Evolutionary conservation across 2,888 invertebrate species (phyloP).

Genomic region (Blastobasis lacticolella): DNA sequence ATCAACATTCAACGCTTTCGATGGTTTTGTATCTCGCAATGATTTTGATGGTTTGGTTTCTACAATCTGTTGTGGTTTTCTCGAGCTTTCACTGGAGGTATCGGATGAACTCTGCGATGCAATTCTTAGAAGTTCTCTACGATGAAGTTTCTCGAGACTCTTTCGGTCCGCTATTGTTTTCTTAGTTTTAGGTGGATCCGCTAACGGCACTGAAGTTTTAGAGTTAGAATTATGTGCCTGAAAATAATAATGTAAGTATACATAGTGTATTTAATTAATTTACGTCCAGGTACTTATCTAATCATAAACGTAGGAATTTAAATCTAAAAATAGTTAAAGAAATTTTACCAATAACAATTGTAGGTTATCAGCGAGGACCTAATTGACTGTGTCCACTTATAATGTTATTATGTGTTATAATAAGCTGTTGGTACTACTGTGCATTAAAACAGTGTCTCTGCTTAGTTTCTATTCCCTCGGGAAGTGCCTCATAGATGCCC

Average conservation of each 20-base stretch:
- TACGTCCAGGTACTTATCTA: neutral
- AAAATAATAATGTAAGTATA: neutral
- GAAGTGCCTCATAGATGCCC: no score
- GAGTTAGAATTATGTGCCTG: conserved; percentile 6
- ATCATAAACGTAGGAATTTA: neutral
- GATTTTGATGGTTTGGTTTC: no score
- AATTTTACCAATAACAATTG: neutral
- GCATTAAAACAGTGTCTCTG: no score
- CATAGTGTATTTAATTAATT: no score
- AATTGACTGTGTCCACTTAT: no score
- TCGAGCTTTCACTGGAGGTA: conserved; percentile 25
- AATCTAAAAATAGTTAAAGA: neutral
- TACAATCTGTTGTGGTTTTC: no score
- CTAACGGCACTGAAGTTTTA: conserved; percentile 13
- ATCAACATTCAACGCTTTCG: no score
- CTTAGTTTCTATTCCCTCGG: no score
- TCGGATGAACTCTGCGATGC: conserved; percentile 51
- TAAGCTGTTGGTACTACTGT: no score
- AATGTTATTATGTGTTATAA: no score
- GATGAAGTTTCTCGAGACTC: conserved; percentile 48
- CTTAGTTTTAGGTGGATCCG: conserved; percentile 18
- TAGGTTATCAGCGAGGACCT: no score
- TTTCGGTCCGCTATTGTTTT: conserved; percentile 31
- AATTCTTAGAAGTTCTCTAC: conserved; percentile 52
- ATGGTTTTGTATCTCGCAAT: no score